Base-by-base conservation (phyloP, 2,888 invertebrate species). In the Seladonia tumulorum region DNA sequence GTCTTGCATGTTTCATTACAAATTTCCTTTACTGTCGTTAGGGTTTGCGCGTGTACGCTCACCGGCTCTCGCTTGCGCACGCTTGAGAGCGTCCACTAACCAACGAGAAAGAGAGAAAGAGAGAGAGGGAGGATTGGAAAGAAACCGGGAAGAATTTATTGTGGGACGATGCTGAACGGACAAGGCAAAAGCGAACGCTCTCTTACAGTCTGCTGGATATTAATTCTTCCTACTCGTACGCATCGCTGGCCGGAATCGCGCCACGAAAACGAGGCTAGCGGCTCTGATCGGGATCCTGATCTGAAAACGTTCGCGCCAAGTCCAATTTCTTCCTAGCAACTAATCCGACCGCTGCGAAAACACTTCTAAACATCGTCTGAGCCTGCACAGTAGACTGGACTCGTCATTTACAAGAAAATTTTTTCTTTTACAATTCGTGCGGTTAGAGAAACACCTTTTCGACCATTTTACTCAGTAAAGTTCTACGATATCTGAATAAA, bases 1-100 rank as follows among this genome's bases (percentile, higher is more conserved):
- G 93, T 93, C 93, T 92, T 89, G 90, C 92, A 92, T 87, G 91
- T 93, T 93, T 93, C 94, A 92, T 93, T 92, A 93, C 92, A 92
- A 93, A 93, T 93, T 93, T 93, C 91, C 92, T 91, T 91, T 91
- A 87, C 90, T 91, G 90, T 92, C 92, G 91, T 92, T 91, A 91
- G 88, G 82, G 74, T 53, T 63, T 66, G 70, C 70, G 70, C 70
- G 70, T 10, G 39, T 39, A 66, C 29, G 66, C 68, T 39, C 29
- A 29, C 5, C 16, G 63, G 29, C 63, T 18, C 29, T 25, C 25
- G 57, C 57, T 57, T 18, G 63, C 16, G 7, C 63, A 29, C 29
- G 63, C 63, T 29, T 29, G 63, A n/a, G n/a, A n/a, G 10, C 57
- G n/a, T 57, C n/a, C 57, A n/a, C 57, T 12, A n/a, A 57, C 57